Percentiles rank a stretch among this genome's conserved stretches.
phyloP scores from a whole-genome alignment of 2,888 invertebrate species.

The Uloborus plumipes region DNA sequence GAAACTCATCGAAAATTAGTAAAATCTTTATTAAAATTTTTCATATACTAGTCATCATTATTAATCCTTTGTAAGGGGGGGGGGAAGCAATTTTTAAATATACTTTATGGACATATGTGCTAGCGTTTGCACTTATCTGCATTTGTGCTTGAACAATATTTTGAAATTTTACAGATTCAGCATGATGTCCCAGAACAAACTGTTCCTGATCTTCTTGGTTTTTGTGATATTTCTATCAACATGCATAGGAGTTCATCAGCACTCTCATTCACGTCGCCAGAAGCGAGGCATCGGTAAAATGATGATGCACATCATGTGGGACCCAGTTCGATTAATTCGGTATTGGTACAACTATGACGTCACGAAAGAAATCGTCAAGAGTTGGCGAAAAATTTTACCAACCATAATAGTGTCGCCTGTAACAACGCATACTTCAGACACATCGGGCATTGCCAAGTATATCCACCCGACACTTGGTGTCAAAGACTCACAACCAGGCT shows the following conservation, averaged over 20 bases:
- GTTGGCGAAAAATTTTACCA: slow-evolving; percentile 52
- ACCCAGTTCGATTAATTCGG: slow-evolving; percentile 49
- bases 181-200: no score
- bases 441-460: slow-evolving; percentile 37
- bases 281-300: slow-evolving; percentile 50
- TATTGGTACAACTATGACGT: slow-evolving; percentile 54
- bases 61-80: no score
- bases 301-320: slow-evolving; percentile 60
- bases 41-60: no score
- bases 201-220: no score
- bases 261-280: slow-evolving; percentile 11
- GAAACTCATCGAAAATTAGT: no score
- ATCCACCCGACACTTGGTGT: slow-evolving; percentile 35
- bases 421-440: background rate
- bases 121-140: no score
- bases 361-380: slow-evolving; percentile 52
- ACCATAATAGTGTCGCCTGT: slow-evolving; percentile 45
- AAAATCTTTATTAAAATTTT: no score
- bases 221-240: background rate
- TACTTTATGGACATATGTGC: no score
- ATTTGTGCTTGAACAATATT: no score
- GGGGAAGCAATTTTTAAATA: no score
- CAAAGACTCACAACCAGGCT: background rate
- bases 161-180: no score
- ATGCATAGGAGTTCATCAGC: background rate